These are phyloP conservation scores for Apis cerana DNA, from an alignment of 1,140 invertebrate species.

Conservation along the genomic window DNA sequence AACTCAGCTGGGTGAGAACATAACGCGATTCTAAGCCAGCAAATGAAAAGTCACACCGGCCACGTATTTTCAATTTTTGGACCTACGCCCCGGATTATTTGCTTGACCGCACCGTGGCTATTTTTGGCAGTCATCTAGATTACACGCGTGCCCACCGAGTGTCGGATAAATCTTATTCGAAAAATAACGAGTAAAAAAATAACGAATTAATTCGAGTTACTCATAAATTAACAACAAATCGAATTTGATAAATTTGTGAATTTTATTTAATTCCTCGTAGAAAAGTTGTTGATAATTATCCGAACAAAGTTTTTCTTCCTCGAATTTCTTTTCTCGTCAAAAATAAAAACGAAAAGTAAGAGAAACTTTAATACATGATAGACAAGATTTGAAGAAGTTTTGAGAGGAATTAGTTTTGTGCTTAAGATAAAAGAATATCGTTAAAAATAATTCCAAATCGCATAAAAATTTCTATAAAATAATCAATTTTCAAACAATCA, in stretches of 20 bases:
- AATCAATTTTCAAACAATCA: background rate
- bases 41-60: conserved; percentile 5
- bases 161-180: background rate
- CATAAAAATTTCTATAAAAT: background rate
- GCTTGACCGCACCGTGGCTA: conserved; percentile 73
- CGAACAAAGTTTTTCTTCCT: too few relatives aligned
- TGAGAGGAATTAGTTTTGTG: too few relatives aligned
- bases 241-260: too few relatives aligned
- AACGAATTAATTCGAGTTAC: too few relatives aligned
- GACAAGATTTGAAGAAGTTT: too few relatives aligned
- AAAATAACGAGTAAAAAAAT: background rate
- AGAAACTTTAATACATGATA: background rate
- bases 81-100: conserved; percentile 76
- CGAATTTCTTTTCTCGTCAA: too few relatives aligned
- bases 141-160: conserved; percentile 53
- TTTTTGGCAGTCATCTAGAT: conserved; percentile 78
- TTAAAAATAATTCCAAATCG: too few relatives aligned
- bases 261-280: too few relatives aligned
- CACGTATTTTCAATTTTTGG: conserved; percentile 73
- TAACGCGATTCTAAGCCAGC: background rate
- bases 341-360: background rate
- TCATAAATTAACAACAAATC: too few relatives aligned
- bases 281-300: too few relatives aligned
- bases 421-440: too few relatives aligned
- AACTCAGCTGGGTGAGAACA: conserved; percentile 1